A percentile compares a stretch with the other conserved stretches of the same genome.
phyloP scores from a whole-genome alignment of 1,140 invertebrate species.

The Psilanteris sp. region DNA sequence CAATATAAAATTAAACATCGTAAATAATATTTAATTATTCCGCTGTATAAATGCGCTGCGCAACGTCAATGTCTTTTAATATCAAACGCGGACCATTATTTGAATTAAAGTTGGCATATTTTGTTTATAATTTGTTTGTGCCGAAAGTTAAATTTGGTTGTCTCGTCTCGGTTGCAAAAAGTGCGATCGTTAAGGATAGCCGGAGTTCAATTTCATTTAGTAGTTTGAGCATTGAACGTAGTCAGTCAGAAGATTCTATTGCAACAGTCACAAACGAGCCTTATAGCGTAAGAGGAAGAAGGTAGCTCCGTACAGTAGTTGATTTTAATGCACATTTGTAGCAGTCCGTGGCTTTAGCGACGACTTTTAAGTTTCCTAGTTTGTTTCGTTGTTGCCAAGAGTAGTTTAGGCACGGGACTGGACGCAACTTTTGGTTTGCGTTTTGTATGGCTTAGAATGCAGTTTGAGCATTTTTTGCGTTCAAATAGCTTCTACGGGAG shows the following conservation, averaged over 20 bases:
- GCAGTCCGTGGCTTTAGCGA: slow-evolving; percentile 54
- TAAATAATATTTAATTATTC: too few relatives aligned
- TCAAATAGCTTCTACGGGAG: not conserved
- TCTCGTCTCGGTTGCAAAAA: too few relatives aligned
- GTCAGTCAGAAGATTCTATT: slow-evolving; percentile 20
- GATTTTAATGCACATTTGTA: slow-evolving; percentile 52
- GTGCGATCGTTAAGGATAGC: too few relatives aligned
- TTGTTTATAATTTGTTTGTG: too few relatives aligned
- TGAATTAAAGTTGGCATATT: too few relatives aligned
- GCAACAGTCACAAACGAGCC: slow-evolving; percentile 52
- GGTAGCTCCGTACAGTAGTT: slow-evolving; percentile 62
- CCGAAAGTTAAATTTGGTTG: too few relatives aligned
- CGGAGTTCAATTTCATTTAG: too few relatives aligned
- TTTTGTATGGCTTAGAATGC: slow-evolving; percentile 18
- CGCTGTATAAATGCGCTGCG: too few relatives aligned
- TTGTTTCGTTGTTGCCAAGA: slow-evolving; percentile 44
- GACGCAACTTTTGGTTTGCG: slow-evolving; percentile 26
- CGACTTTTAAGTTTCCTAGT: slow-evolving; percentile 59
- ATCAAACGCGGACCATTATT: too few relatives aligned
- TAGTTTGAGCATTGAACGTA: slow-evolving; percentile 45
- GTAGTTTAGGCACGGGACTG: slow-evolving; percentile 42
- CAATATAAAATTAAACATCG: too few relatives aligned
- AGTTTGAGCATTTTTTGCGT: slow-evolving; percentile 11
- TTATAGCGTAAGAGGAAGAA: slow-evolving; percentile 64
- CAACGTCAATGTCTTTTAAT: too few relatives aligned